phyloP scores from a whole-genome alignment of 2,113 vertebrate species.

The Bagarius yarrelli region DNA sequence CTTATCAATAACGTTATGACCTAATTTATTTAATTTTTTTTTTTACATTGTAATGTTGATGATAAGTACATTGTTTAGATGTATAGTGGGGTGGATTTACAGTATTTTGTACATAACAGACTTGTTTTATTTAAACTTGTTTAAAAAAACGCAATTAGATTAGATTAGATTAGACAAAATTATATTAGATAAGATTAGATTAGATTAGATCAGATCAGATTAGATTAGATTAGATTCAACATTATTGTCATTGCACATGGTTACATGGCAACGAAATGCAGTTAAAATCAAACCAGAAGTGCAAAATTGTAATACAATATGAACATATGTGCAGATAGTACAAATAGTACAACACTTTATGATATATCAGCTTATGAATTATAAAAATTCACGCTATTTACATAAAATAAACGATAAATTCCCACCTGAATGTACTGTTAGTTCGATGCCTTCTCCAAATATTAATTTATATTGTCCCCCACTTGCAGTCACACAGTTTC shows the following conservation, averaged over 20 bases:
- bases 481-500: slow-evolving; percentile 32
- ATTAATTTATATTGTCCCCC: slow-evolving; percentile 31
- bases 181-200: too few species aligned
- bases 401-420: not conserved
- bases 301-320: too few species aligned
- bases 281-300: too few species aligned
- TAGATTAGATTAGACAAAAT: not conserved
- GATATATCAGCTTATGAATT: not conserved
- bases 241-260: too few species aligned
- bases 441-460: slow-evolving; percentile 49
- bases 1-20: slow-evolving; percentile 37
- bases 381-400: not conserved
- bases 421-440: slow-evolving; percentile 43
- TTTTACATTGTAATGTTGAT: not conserved
- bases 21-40: not conserved
- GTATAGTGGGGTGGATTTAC: not conserved
- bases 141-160: too few species aligned
- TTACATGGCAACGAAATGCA: too few species aligned
- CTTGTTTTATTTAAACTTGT: too few species aligned
- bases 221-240: too few species aligned
- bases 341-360: too few species aligned
- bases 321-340: too few species aligned
- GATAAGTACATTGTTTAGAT: not conserved
- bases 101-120: not conserved
- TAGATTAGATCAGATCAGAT: too few species aligned